These are phyloP conservation scores for Amblyopsis rosae DNA, from an alignment of 2,113 vertebrate species.

Conservation along the genomic window DNA sequence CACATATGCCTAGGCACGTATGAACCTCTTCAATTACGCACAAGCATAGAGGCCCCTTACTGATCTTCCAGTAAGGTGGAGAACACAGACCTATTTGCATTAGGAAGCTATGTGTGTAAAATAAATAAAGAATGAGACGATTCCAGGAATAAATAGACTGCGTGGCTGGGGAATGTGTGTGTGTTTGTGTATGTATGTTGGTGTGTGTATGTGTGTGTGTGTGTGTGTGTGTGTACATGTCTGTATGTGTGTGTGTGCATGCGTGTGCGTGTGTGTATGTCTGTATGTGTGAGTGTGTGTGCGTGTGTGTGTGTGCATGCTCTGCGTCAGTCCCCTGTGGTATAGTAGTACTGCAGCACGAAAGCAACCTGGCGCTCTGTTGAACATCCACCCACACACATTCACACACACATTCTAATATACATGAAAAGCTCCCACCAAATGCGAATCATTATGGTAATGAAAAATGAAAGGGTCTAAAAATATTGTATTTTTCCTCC, in stretches of 20 bases:
- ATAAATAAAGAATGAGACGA: slow-evolving; percentile 76
- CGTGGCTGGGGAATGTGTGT: slow-evolving; percentile 57
- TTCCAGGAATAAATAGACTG: slow-evolving; percentile 75
- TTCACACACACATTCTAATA: slow-evolving; percentile 42
- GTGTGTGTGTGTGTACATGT: background rate
- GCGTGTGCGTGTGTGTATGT: background rate
- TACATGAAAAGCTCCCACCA: slow-evolving; percentile 67
- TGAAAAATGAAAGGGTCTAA: slow-evolving; percentile 72
- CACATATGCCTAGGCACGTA: slow-evolving; percentile 3
- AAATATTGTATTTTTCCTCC: slow-evolving; percentile 65
- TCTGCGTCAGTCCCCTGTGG: slow-evolving; percentile 45
- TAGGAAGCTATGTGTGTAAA: slow-evolving; percentile 64
- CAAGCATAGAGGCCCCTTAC: slow-evolving; percentile 47
- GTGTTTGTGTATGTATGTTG: slow-evolving; percentile 48
- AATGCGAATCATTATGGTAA: slow-evolving; percentile 73
- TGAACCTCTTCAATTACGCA: slow-evolving; percentile 1
- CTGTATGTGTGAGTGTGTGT: slow-evolving; percentile 30
- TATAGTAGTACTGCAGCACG: slow-evolving; percentile 43
- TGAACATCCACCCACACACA: slow-evolving; percentile 25
- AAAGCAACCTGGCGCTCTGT: slow-evolving; percentile 54
- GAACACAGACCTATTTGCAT: slow-evolving; percentile 73
- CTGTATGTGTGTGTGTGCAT: background rate
- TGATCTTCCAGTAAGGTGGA: slow-evolving; percentile 56
- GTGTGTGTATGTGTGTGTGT: slow-evolving; percentile 20
- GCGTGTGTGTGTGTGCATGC: slow-evolving; percentile 48